These are phyloP conservation scores for Elmis aenea DNA, from an alignment of 2,888 invertebrate genomes.

Conservation along the genomic window DNA sequence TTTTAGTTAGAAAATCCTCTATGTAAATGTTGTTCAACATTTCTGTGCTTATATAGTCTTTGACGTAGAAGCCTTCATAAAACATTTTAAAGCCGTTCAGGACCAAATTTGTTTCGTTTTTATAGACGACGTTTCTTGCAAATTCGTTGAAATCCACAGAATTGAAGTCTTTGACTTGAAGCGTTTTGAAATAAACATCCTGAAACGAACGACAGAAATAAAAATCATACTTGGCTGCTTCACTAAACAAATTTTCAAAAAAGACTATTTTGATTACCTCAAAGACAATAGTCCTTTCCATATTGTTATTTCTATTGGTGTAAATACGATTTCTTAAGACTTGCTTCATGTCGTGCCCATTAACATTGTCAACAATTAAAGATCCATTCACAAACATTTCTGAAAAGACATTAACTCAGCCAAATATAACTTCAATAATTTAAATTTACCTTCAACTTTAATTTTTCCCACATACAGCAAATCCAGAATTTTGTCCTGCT, in stretches of 20 bases:
- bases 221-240: too few relatives aligned
- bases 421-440: slow-evolving; percentile 2
- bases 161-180: slow-evolving; percentile 40
- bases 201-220: slow-evolving; percentile 19
- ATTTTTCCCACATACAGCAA: slow-evolving; percentile 44
- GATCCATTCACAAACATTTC: slow-evolving; percentile 40
- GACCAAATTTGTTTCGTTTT: slow-evolving; percentile 35
- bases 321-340: slow-evolving; percentile 42
- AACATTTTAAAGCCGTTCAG: slow-evolving; percentile 40
- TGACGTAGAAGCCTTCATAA: slow-evolving; percentile 43
- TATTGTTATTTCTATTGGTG: slow-evolving; percentile 41
- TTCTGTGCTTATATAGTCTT: slow-evolving; percentile 30
- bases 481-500: too few relatives aligned
- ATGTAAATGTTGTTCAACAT: slow-evolving; percentile 42
- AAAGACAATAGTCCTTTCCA: slow-evolving; percentile 37
- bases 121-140: slow-evolving; percentile 44
- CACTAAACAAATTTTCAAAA: background rate
- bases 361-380: slow-evolving; percentile 39
- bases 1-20: slow-evolving; percentile 43
- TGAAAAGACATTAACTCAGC: slow-evolving; percentile 23
- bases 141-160: slow-evolving; percentile 40
- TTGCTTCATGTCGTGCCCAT: slow-evolving; percentile 29
- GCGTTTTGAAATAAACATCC: slow-evolving; percentile 33
- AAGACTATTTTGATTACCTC: slow-evolving; percentile 7
- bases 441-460: slow-evolving; percentile 38